Conservation (phyloP, 2,113 vertebrate genomes). For the Coregonus clupeaformis region DNA sequence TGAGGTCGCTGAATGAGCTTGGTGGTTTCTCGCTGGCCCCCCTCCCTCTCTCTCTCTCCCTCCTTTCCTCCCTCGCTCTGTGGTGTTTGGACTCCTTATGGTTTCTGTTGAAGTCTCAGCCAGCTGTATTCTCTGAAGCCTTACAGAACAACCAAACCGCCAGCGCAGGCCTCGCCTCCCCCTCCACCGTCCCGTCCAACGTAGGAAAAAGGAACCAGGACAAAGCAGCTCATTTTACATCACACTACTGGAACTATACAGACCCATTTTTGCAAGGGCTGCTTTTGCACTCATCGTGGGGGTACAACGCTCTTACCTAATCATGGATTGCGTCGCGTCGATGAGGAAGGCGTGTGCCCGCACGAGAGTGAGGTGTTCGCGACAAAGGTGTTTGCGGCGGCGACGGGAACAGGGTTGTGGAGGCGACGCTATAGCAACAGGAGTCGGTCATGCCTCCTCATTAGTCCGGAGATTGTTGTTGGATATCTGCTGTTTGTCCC, state of each 20-base stretch:
- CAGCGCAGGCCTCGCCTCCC: conserved; percentile 2
- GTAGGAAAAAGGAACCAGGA: conserved; percentile 1
- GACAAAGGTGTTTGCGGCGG: neutral
- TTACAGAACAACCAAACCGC: conserved; percentile 38
- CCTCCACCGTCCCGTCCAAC: neutral
- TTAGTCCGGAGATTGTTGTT: neutral
- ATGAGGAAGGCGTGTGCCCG: neutral
- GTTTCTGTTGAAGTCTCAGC: conserved; percentile 49
- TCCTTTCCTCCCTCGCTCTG: conserved; percentile 27
- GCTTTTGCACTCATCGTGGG: too few relatives aligned
- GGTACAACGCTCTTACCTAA: neutral
- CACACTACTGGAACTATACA: neutral
- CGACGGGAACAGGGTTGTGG: neutral
- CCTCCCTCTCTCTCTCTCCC: neutral
- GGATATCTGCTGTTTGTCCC: neutral
- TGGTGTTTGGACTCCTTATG: conserved; percentile 45
- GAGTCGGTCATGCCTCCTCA: neutral
- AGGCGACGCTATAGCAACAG: neutral
- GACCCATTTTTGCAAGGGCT: neutral
- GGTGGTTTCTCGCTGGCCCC: conserved; percentile 1
- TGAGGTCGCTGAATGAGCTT: conserved; percentile 11
- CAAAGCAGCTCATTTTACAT: conserved; percentile 25
- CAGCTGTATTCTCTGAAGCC: conserved; percentile 48
- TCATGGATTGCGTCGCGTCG: neutral
- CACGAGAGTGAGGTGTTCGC: neutral